Evolutionary conservation across 2,888 invertebrate genomes (phyloP).

Genomic region (Xestia c-nigrum): DNA sequence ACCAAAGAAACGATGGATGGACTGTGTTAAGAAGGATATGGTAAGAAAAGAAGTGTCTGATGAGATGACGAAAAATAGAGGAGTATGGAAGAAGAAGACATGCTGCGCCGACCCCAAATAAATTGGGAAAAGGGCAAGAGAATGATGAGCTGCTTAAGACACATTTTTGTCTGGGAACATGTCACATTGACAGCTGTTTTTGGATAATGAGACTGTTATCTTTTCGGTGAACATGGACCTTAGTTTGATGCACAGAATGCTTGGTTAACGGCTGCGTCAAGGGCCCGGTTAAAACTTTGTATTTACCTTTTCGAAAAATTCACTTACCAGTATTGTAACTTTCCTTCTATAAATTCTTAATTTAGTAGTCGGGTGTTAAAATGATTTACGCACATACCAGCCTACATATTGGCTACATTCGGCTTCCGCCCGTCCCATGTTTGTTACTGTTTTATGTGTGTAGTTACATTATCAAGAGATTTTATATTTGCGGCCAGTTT

Average conservation of each 20-base stretch:
- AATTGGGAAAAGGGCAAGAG: no score
- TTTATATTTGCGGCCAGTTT: slow-evolving; percentile 45
- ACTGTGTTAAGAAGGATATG: no score
- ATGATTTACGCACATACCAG: slow-evolving; percentile 45
- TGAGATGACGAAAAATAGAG: no score
- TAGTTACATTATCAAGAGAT: slow-evolving; percentile 41
- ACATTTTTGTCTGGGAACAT: no score
- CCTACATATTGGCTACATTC: slow-evolving; percentile 50
- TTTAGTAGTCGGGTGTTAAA: slow-evolving; percentile 30
- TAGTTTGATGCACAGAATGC: background rate
- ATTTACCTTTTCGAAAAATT: background rate
- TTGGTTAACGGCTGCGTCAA: background rate
- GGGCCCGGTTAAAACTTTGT: background rate
- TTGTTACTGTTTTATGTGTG: slow-evolving; percentile 48
- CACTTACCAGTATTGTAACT: background rate
- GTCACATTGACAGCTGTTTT: no score
- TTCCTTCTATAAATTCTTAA: background rate
- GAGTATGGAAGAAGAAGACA: no score
- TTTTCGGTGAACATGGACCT: background rate
- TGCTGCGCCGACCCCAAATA: no score
- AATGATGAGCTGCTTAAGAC: no score
- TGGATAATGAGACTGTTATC: no score
- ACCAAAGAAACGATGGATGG: no score
- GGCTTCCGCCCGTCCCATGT: slow-evolving; percentile 47
- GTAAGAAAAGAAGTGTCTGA: no score